phyloP scores from a whole-genome alignment of 2,888 invertebrate genomes.

The Amblyjoppa fuscipennis region DNA sequence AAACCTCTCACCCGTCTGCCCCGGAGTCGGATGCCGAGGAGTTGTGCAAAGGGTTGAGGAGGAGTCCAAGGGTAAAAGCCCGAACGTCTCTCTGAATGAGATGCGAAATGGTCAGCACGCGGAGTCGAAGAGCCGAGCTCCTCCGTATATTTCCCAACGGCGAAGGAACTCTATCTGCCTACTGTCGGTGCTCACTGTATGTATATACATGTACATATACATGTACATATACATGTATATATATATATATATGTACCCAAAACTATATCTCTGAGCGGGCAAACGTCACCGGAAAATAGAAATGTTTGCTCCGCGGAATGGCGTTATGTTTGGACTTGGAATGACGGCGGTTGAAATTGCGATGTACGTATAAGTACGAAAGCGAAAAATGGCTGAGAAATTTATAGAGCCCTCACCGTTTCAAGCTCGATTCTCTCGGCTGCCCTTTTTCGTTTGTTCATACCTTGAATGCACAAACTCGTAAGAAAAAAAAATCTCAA shows the following conservation, averaged over 20 bases:
- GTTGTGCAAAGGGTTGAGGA: conserved; percentile 73
- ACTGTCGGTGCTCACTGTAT: conserved; percentile 12
- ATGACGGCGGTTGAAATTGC: conserved; percentile 84
- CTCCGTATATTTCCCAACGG: conserved; percentile 49
- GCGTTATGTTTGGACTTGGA: conserved; percentile 84
- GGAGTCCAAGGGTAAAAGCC: conserved; percentile 58
- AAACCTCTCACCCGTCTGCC: conserved; percentile 39
- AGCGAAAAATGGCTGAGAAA: conserved; percentile 61
- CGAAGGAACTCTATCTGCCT: conserved; percentile 31
- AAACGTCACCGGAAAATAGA: conserved; percentile 79
- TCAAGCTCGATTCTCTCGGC: conserved; percentile 37
- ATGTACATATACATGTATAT: conserved; percentile 66
- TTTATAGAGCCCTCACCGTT: conserved; percentile 47
- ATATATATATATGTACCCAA: conserved; percentile 56
- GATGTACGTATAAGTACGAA: conserved; percentile 42
- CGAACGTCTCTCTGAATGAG: conserved; percentile 80
- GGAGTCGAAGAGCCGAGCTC: conserved; percentile 62
- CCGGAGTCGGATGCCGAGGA: conserved; percentile 30
- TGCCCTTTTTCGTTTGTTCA: conserved; percentile 57
- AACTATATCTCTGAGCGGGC: conserved; percentile 77
- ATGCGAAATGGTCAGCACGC: conserved; percentile 84
- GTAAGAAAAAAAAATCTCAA: not conserved
- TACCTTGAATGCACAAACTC: not conserved
- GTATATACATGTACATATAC: conserved; percentile 7
- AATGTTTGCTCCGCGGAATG: conserved; percentile 84